Evolutionary conservation across 2,113 vertebrate genomes (phyloP).

Genomic region (Fukomys damarensis): DNA sequence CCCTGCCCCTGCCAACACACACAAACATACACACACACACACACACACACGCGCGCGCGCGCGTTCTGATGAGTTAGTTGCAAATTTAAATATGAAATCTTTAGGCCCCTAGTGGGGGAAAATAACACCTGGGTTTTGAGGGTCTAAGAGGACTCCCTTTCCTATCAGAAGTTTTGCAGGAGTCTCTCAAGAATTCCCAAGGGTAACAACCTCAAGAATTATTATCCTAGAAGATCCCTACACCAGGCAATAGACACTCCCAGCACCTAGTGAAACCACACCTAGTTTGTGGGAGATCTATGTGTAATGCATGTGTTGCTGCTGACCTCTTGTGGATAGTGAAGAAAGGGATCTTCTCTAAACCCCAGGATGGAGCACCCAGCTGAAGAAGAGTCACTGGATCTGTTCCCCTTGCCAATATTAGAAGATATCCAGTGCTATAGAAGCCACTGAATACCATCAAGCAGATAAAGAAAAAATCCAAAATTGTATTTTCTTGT

Average conservation of each 20-base stretch:
- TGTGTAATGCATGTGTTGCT: constrained; percentile 11
- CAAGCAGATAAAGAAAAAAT: constrained; percentile 21
- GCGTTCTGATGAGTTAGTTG: constrained; percentile 13
- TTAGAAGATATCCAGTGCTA: background rate
- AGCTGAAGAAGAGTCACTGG: background rate
- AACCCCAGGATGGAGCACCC: background rate
- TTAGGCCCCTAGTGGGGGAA: background rate
- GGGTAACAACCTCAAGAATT: background rate
- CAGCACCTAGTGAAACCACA: background rate
- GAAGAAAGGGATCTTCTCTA: background rate
- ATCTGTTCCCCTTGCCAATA: background rate
- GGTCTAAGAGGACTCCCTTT: constrained; percentile 21
- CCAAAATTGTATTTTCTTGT: background rate
- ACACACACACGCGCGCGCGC: background rate
- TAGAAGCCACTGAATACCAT: background rate
- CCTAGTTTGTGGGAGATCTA: background rate
- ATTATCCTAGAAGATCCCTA: background rate
- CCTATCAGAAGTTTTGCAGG: constrained; percentile 36
- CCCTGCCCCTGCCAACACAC: background rate
- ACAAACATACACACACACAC: background rate
- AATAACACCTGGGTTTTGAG: background rate
- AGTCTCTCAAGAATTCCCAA: constrained; percentile 18
- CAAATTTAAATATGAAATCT: constrained; percentile 32
- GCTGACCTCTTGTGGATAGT: constrained; percentile 69
- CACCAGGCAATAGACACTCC: background rate